phyloP scores from a whole-genome alignment of 2,797 vertebrate genomes.

The Orientallactaga sibirica region DNA sequence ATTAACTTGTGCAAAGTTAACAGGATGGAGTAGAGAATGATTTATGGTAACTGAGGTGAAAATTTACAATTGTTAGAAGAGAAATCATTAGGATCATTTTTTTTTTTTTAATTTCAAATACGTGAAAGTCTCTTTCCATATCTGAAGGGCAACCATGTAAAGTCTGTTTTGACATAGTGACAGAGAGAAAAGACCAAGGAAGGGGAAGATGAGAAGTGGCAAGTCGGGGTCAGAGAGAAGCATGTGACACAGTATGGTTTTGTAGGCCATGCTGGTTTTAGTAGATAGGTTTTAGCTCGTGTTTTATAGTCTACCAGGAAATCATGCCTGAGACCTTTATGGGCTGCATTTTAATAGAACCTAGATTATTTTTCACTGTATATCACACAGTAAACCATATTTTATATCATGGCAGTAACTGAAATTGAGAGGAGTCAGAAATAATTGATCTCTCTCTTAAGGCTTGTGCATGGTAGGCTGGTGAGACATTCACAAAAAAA shows the following conservation, averaged over 20 bases:
- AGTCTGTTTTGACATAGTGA: slow-evolving; percentile 55
- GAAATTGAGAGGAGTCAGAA: slow-evolving; percentile 53
- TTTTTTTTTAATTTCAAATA: slow-evolving; percentile 13
- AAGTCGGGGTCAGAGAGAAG: background rate
- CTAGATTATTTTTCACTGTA: background rate
- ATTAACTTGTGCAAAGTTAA: slow-evolving; percentile 30
- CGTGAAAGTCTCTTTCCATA: slow-evolving; percentile 49
- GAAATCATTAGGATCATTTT: background rate
- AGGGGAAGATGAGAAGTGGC: background rate
- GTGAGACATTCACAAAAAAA: slow-evolving; percentile 11
- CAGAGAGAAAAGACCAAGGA: slow-evolving; percentile 43
- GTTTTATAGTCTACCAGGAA: slow-evolving; percentile 65
- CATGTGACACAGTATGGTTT: slow-evolving; percentile 78
- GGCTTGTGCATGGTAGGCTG: slow-evolving; percentile 8
- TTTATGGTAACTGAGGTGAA: slow-evolving; percentile 23
- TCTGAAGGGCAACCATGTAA: slow-evolving; percentile 69
- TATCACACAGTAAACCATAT: slow-evolving; percentile 8
- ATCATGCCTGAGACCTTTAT: slow-evolving; percentile 3
- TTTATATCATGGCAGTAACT: background rate
- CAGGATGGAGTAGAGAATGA: background rate
- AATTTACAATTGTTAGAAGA: background rate
- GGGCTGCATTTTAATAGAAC: slow-evolving; percentile 35
- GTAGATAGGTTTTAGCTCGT: slow-evolving; percentile 70
- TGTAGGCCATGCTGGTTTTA: slow-evolving; percentile 82
- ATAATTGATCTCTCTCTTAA: slow-evolving; percentile 36